A percentile compares a stretch with the other conserved stretches of the same genome.
Evolutionary conservation across 2,888 invertebrate genomes (phyloP).

Genomic region (Epistrophe grossulariae): DNA sequence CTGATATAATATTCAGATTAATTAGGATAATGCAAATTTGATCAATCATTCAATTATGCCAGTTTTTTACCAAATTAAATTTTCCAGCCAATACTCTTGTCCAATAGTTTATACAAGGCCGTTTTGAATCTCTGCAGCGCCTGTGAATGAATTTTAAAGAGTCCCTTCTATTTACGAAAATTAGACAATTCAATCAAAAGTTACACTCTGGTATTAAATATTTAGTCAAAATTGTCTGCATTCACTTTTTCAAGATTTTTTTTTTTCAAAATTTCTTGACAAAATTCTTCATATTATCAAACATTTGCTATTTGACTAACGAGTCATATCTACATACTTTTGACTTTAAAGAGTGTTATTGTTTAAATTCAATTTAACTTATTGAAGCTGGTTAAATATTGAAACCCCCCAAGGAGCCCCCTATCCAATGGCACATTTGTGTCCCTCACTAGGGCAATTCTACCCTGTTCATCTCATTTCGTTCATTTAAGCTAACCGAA

Average conservation of each 20-base stretch:
- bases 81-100: not conserved
- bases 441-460: not conserved
- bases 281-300: too few species aligned
- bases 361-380: not conserved
- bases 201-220: too few species aligned
- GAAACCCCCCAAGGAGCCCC: not conserved
- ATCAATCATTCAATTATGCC: constrained; percentile 12
- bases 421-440: not conserved
- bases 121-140: not conserved
- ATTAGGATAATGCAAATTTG: constrained; percentile 18
- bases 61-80: not conserved
- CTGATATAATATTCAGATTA: not conserved
- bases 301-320: too few species aligned
- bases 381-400: too few species aligned
- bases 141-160: not conserved
- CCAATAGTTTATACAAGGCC: not conserved
- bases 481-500: constrained; percentile 7
- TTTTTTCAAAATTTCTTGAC: too few species aligned
- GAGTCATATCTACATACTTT: too few species aligned
- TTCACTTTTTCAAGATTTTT: too few species aligned
- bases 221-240: too few species aligned
- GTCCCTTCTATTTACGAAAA: not conserved
- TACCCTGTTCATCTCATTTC: not conserved
- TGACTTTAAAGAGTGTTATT: too few species aligned
- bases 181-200: not conserved